Evolutionary conservation across 1,140 invertebrate species (phyloP).

Genomic region (Hylyphantes graminicola): DNA sequence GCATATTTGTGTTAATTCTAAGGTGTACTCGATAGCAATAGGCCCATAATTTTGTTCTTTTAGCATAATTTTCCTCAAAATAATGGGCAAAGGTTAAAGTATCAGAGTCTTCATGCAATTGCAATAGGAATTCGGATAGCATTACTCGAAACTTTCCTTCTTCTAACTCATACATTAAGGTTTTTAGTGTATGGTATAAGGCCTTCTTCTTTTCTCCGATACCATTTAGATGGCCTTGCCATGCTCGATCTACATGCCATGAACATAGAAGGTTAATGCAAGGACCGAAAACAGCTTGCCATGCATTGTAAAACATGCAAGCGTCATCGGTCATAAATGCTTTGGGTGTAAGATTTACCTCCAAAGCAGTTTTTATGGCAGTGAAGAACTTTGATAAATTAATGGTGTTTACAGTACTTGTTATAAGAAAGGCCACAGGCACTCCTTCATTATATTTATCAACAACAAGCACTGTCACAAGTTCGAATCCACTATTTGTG

Average conservation of each 20-base stretch:
- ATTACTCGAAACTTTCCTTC: background rate
- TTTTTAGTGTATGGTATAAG: constrained; percentile 15
- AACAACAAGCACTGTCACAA: constrained; percentile 32
- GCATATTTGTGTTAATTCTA: too few relatives aligned
- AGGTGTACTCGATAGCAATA: too few relatives aligned
- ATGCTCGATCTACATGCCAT: constrained; percentile 15
- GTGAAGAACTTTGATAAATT: constrained; percentile 9
- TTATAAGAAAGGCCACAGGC: constrained; percentile 14
- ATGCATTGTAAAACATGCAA: constrained; percentile 10
- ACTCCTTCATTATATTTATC: constrained; percentile 35
- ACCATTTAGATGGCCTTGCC: background rate
- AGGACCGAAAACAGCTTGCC: background rate
- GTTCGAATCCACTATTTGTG: constrained; percentile 29
- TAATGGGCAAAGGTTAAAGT: constrained; percentile 9
- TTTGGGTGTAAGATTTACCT: background rate
- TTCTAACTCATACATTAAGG: constrained; percentile 28
- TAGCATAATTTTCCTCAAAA: constrained; percentile 13
- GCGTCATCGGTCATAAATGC: constrained; percentile 40
- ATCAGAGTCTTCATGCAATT: constrained; percentile 11
- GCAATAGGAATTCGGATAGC: background rate
- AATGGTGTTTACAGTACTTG: background rate
- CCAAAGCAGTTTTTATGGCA: constrained; percentile 24
- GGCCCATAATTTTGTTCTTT: constrained; percentile 14
- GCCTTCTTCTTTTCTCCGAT: background rate
- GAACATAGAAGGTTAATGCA: constrained; percentile 3